Evolutionary conservation across 2,113 vertebrate genomes (phyloP), one percentile per base, ranked within the genome.

Genomic region (Alaudala cheleensis): DNA sequence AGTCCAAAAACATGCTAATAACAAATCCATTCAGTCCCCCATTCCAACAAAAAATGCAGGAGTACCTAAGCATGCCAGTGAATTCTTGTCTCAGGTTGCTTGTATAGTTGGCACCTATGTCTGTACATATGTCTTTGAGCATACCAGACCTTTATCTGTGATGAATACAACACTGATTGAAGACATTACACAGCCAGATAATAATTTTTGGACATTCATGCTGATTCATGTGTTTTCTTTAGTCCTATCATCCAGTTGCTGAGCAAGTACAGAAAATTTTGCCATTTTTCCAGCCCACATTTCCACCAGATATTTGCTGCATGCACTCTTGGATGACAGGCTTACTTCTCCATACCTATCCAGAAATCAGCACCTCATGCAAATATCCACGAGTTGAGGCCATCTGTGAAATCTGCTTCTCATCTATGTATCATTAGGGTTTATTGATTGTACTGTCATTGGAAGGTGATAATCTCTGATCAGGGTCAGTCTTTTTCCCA

Each of bases 401-500:
- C 79, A 81, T 77, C 95, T 95, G 85, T 93, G 80, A 92, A 93
- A 88, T 88, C 85, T 93, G 71, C 42, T 88, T 85, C 67, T 92
- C 58, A 73, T 90, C 76, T 93, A 73, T 90, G 67, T 73, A 39
- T 92, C 85, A 77, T 90, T 92, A 90, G 19, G 14, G 15, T 82
- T 94, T 94, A 97, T 96, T 96, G 92, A 92, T 95, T 90, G 26
- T 66, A 44, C 79, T 93, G 94, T 93, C 86, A 58, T 96, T 94
- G 92, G 92, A 62, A 86, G 62, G 34, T 88, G 34, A 31, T 88
- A 88, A 83, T 96, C 66, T 94, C 74, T 88, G 88, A 77, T 60
- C 45, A 13, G 88, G 74, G 79, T 93, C 81, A 82, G 25, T 77
- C 49, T 90, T 70, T 91, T 81, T 72, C 80, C 29, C 42, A 18